Evolutionary conservation across 2,113 vertebrate species (phyloP), one percentile per base, ranked within the genome.

Genomic region (Notechis scutatus): DNA sequence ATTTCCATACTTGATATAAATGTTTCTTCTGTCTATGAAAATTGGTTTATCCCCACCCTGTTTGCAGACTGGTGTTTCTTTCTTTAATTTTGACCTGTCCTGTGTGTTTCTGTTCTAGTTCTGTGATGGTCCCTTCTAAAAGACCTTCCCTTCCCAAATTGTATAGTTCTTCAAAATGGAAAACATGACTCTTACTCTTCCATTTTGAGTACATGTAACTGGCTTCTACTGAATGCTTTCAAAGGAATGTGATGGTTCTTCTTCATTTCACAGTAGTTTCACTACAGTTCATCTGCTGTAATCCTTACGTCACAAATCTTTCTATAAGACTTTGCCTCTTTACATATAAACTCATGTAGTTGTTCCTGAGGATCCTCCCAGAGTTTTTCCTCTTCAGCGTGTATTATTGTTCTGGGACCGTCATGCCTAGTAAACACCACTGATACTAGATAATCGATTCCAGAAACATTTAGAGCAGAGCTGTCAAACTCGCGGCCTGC

Each of bases 51-150:
- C 24, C 3, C 56, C 0, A 61, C 0, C 0, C 92, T 91, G 85
- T 95, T 87, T 57, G 89, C 95, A 93, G 91, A 91, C 91, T 0
- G 1, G 10, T 92, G 93, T 95, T 93, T 88, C 92, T 52, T 93
- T 92, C 87, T 92, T 89, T 94, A 1, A 61, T 3, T 94, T 92
- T 86, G 94, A 90, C 94, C 93, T 94, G 93, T 96, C 95, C 87
- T 95, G 39, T 12, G 0, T 97, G 89, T 97, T 97, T 96, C 95
- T 96, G 96, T 81, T 95, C 94, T 96, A 95, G 97, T 97, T 98
- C 97, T 98, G 97, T 98, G 98, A 98, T 98, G 98, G 97, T 97
- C 97, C 97, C 97, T 97, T 98, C 96, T 96, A 95, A 95, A 96
- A 85, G 94, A 88, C 81, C 88, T 96, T 94, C 94, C 92, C 89